Evolutionary conservation across 2,113 vertebrate genomes (phyloP).

Genomic region (Crotalus tigris): DNA sequence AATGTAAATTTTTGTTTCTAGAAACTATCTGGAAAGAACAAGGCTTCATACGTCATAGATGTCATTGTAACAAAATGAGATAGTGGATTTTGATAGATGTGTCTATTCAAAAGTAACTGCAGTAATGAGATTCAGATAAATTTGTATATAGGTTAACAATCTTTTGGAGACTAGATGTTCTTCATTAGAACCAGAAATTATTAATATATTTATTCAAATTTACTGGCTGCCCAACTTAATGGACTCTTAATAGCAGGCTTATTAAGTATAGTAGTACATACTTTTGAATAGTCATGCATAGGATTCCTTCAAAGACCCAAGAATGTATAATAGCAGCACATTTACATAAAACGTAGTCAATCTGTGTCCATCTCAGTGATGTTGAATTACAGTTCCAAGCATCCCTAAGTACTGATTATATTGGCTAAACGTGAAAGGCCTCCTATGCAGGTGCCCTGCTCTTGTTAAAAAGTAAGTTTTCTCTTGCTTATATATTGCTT

Average conservation of each 20-base stretch:
- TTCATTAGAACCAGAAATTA: neutral
- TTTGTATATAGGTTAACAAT: neutral
- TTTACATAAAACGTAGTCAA: neutral
- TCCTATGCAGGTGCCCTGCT: neutral
- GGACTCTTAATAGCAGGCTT: neutral
- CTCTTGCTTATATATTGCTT: neutral
- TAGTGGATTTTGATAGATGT: neutral
- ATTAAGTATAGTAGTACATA: neutral
- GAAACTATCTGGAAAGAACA: constrained; percentile 11
- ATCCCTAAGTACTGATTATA: neutral
- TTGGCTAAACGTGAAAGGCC: neutral
- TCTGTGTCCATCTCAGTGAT: neutral
- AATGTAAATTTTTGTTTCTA: neutral
- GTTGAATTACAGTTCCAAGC: neutral
- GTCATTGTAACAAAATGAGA: neutral
- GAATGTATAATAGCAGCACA: neutral
- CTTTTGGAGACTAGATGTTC: neutral
- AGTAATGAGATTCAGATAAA: neutral
- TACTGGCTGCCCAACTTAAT: neutral
- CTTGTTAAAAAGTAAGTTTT: neutral
- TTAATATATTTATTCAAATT: neutral
- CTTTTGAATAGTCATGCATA: neutral
- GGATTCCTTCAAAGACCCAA: neutral
- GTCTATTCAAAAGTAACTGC: neutral
- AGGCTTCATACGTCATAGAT: neutral